Evolutionary conservation across 2,888 invertebrate species (phyloP), one percentile per base, ranked within the genome.

Genomic region (Harpalus rufipes): DNA sequence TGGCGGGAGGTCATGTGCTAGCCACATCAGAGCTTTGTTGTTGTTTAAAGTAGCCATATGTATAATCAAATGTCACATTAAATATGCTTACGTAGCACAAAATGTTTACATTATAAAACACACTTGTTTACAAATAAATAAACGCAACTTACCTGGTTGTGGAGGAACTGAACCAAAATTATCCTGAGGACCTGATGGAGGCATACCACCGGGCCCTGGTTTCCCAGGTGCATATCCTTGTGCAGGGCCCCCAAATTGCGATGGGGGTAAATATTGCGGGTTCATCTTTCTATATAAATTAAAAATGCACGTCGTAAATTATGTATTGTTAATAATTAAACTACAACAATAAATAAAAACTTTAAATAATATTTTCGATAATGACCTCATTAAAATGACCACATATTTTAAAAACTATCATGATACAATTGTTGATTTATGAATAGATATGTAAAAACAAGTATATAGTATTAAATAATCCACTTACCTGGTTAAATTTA

Each of bases 221-320:
- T 61, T 80, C 32, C 51, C 74, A 58, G 85, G 58, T 63, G 61
- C 56, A 56, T 81, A 85, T 68, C 74, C 72, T 68, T 86, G 85
- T 63, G 82, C 51, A 25, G 76, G 56, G 41, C 68, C 74, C 63
- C 85, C 85, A 80, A 82, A 86, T 76, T 81, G 85, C 72, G 79
- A 78, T 81, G 89, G 91, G 61, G 90, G 91, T 88, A 92, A 89
- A 87, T 92, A 92, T 86, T 92, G 92, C 44, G 92, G 92, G 91
- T 93, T 92, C 93, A 93, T 85, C 86, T 89, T 88, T 86, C 87
- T 88, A 86, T 78, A 87, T 86, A 86, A 85, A 72, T 82, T 86
- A 86, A 86, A 84, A 86, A 78, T 86, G 61, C 44, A n/a, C 68
- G 7, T n/a, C 10, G 8, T 63, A 80, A 81, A 25, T 72, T 44